These are phyloP conservation scores for Syngnathus acus DNA, from an alignment of 2,797 vertebrate species.

Conservation along the genomic window DNA sequence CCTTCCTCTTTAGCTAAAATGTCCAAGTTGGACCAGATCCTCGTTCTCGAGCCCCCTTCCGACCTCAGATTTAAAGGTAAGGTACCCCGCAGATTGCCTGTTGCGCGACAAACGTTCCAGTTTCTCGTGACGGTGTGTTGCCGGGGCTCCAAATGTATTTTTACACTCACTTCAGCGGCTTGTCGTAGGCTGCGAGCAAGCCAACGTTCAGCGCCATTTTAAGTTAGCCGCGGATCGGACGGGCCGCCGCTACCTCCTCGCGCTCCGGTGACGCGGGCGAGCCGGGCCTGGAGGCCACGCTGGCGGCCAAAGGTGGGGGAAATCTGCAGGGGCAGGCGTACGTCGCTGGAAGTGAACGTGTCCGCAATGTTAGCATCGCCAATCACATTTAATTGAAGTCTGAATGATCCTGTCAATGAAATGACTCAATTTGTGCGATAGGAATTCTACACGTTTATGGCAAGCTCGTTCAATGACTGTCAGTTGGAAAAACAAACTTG, in stretches of 20 bases:
- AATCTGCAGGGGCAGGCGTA: not conserved
- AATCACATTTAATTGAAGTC: not conserved
- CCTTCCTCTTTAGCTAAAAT: constrained; percentile 60
- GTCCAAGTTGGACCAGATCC: constrained; percentile 85
- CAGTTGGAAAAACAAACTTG: constrained; percentile 30
- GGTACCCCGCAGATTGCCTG: constrained; percentile 18
- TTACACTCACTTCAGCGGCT: constrained; percentile 40
- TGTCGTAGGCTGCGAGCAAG: constrained; percentile 14
- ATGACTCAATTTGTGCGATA: not conserved
- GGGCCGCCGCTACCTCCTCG: constrained; percentile 56
- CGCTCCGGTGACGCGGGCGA: constrained; percentile 48
- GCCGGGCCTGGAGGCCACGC: constrained; percentile 33
- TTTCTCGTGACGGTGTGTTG: constrained; percentile 4
- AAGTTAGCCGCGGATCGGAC: constrained; percentile 52
- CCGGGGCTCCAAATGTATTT: constrained; percentile 18
- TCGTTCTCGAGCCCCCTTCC: constrained; percentile 83
- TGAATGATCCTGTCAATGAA: not conserved
- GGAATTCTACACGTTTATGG: not conserved
- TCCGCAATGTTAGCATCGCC: not conserved
- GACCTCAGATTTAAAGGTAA: constrained; percentile 97
- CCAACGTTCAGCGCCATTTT: constrained; percentile 67
- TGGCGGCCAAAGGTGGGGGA: constrained; percentile 4
- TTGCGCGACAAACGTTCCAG: not conserved
- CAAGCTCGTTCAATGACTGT: constrained; percentile 9
- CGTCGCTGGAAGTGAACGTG: not conserved